Percentiles rank a stretch among this genome's conserved stretches.
Evolutionary conservation across 2,797 vertebrate genomes (phyloP).

Genomic region (Anomalospiza imberbis): DNA sequence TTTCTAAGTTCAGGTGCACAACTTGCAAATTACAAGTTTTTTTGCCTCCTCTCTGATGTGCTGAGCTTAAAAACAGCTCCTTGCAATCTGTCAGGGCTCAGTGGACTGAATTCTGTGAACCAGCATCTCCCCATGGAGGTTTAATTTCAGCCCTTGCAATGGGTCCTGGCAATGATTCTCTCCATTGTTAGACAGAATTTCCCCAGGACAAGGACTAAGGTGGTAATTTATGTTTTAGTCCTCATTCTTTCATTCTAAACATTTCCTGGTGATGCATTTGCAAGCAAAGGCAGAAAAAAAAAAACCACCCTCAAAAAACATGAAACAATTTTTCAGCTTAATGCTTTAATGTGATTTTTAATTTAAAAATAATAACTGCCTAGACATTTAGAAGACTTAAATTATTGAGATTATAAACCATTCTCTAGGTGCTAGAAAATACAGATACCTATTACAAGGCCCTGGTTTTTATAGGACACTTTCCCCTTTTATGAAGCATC

Average conservation of each 20-base stretch:
- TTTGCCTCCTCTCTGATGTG: not conserved
- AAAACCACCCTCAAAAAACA: too few relatives aligned
- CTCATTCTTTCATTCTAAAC: not conserved
- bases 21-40: constrained; percentile 13
- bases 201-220: not conserved
- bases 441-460: not conserved
- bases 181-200: not conserved
- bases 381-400: not conserved
- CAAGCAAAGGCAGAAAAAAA: not conserved
- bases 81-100: not conserved
- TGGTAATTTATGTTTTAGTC: not conserved
- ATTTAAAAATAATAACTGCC: not conserved
- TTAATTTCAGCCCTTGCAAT: not conserved
- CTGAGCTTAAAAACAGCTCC: not conserved
- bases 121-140: not conserved
- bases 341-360: not conserved
- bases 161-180: not conserved
- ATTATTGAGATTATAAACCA: not conserved
- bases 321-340: not conserved
- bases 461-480: not conserved
- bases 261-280: not conserved
- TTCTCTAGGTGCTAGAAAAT: not conserved
- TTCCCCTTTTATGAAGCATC: not conserved
- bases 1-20: constrained; percentile 4
- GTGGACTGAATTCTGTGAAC: not conserved